Evolutionary conservation across 1,140 invertebrate genomes (phyloP).

Genomic region (Sinella curviseta): DNA sequence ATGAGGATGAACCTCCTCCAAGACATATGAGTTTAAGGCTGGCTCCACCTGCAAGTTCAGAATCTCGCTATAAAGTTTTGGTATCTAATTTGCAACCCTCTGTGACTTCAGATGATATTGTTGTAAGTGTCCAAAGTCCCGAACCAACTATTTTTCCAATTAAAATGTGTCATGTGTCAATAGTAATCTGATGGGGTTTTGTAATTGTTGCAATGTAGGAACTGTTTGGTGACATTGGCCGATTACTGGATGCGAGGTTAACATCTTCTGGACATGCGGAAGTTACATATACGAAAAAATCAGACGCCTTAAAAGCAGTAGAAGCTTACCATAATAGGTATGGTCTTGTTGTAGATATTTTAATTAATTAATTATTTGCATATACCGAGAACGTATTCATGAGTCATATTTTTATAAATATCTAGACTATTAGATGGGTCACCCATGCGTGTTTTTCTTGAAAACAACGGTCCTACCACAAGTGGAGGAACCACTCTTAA

Average conservation of each 20-base stretch:
- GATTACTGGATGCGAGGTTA: conserved; percentile 56
- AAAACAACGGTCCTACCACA: background rate
- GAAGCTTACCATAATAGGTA: conserved; percentile 60
- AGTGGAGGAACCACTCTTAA: conserved; percentile 34
- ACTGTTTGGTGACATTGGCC: conserved; percentile 61
- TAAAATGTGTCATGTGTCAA: too few species aligned
- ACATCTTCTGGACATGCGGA: conserved; percentile 57
- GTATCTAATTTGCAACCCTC: conserved; percentile 59
- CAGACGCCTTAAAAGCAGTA: conserved; percentile 58
- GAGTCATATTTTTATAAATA: conserved; percentile 44
- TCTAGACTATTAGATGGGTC: conserved; percentile 24
- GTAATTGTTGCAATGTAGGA: conserved; percentile 53
- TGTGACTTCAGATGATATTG: conserved; percentile 60
- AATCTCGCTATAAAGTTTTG: conserved; percentile 55
- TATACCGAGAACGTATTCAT: conserved; percentile 16
- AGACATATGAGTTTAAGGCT: conserved; percentile 36
- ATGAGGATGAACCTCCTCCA: conserved; percentile 40
- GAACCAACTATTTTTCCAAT: too few species aligned
- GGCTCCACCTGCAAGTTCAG: conserved; percentile 42
- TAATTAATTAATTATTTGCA: background rate
- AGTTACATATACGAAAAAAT: conserved; percentile 56
- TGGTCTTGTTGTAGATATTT: conserved; percentile 48
- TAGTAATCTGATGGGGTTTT: background rate
- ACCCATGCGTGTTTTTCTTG: conserved; percentile 12
- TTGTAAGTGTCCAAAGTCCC: conserved; percentile 55